Conservation (phyloP, 2,797 vertebrate species). For the Chanos chanos region DNA sequence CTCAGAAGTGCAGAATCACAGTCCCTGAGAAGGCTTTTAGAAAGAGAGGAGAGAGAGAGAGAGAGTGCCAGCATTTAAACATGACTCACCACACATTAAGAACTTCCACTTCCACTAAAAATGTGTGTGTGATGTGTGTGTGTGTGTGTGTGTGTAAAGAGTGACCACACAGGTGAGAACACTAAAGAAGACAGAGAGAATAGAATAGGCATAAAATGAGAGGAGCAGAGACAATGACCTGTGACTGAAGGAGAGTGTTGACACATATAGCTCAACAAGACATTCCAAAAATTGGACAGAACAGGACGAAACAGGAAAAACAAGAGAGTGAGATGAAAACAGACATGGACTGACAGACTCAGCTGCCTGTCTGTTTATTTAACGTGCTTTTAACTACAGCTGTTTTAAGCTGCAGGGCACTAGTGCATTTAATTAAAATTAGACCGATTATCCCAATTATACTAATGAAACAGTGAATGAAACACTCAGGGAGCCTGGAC, state of each 20-base stretch:
- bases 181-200: background rate
- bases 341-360: background rate
- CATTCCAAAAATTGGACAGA: background rate
- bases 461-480: background rate
- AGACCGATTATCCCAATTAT: conserved; percentile 12
- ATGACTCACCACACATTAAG: conserved; percentile 34
- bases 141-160: background rate
- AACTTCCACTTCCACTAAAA: too few relatives aligned
- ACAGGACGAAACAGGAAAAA: background rate
- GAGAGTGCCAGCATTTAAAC: conserved; percentile 3
- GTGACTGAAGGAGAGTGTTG: background rate
- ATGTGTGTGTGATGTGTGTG: too few relatives aligned
- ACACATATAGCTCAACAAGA: background rate
- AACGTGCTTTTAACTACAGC: conserved; percentile 23
- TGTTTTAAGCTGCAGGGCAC: conserved; percentile 23
- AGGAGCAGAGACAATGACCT: background rate
- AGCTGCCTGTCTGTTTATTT: conserved; percentile 33
- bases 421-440: conserved; percentile 5
- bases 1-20: conserved; percentile 1
- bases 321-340: background rate
- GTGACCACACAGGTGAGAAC: background rate
- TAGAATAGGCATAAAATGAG: background rate
- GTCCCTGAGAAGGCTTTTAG: conserved; percentile 1
- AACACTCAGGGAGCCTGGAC: background rate
- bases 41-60: background rate